phyloP scores from a whole-genome alignment of 64 coral and sea anemone genomes.

The Pocillopora damicornis region DNA sequence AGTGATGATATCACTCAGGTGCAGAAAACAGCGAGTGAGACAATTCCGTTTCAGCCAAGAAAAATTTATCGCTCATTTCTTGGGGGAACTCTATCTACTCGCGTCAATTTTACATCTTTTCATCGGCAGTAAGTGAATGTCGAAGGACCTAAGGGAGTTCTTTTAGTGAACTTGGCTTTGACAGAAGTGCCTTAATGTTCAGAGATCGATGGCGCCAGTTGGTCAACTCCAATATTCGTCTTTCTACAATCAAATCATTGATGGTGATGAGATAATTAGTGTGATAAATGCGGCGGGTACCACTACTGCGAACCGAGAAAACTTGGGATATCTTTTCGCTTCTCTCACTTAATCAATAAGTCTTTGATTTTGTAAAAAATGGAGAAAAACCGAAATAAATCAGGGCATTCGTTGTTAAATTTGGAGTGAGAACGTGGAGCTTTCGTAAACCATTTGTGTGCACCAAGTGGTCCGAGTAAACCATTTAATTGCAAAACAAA shows the following conservation, averaged over 20 bases:
- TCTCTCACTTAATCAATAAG: background rate
- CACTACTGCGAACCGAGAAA: background rate
- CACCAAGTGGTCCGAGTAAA: too few relatives aligned
- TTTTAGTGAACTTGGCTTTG: background rate
- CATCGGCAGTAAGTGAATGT: slow-evolving; percentile 5
- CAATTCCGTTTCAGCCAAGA: background rate
- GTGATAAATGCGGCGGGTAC: background rate
- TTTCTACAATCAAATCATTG: background rate
- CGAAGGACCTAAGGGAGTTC: background rate
- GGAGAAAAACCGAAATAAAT: background rate
- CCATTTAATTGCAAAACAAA: too few relatives aligned
- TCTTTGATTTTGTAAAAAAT: background rate
- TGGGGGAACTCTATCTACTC: background rate
- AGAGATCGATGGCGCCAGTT: slow-evolving; percentile 19
- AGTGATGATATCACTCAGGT: background rate
- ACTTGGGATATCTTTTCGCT: background rate
- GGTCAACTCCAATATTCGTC: background rate
- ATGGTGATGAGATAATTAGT: background rate
- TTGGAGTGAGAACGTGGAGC: too few relatives aligned
- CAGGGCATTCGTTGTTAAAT: background rate
- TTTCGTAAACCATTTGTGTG: too few relatives aligned
- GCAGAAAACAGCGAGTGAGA: background rate
- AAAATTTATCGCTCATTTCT: background rate
- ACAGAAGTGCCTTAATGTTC: slow-evolving; percentile 7
- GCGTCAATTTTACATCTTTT: background rate